Evolutionary conservation across 1,140 invertebrate genomes (phyloP), one percentile per base, ranked within the genome.

Genomic region (Philopotamus ludificatus): DNA sequence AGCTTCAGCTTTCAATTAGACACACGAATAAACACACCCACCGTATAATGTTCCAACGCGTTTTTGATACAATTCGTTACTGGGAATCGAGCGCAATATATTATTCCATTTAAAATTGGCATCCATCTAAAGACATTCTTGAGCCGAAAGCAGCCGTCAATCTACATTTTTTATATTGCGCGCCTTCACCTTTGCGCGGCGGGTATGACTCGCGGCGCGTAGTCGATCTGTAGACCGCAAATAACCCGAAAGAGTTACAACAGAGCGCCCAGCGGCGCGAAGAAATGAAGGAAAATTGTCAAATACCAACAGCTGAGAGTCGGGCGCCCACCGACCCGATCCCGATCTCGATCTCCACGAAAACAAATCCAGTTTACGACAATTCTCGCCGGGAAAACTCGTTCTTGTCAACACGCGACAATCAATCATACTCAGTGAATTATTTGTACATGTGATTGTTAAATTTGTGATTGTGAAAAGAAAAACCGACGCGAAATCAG

Each of bases 211-310:
- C n/a, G n/a, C n/a, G n/a, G n/a, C n/a, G n/a, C n/a, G n/a, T n/a
- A n/a, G n/a, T n/a, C n/a, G n/a, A n/a, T n/a, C n/a, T n/a, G n/a
- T n/a, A n/a, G 12, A 34, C 28, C 28, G 28, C 28, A 34, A 34
- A 34, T 34, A 34, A 7, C 28, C 28, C 28, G 28, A 34, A n/a
- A n/a, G 28, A 7, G 28, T 34, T 12, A 4, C 28, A 34, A 34
- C 28, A 12, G n/a, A 12, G 28, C 28, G 28, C n/a, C n/a, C n/a
- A n/a, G n/a, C 4, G 28, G 28, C 4, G 28, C 12, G 28, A 34
- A 34, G 28, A 21, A 55, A 47, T 65, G 53, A 49, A 47, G 16
- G 47, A 66, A 62, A 66, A 61, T 60, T 66, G 45, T 66, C 47
- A 66, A 60, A 65, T 16, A 41, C 58, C 23, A 21, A 39, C 58